Evolutionary conservation across 1,140 invertebrate species (phyloP), one percentile per base, ranked within the genome.

Genomic region (Drosophila bocqueti): DNA sequence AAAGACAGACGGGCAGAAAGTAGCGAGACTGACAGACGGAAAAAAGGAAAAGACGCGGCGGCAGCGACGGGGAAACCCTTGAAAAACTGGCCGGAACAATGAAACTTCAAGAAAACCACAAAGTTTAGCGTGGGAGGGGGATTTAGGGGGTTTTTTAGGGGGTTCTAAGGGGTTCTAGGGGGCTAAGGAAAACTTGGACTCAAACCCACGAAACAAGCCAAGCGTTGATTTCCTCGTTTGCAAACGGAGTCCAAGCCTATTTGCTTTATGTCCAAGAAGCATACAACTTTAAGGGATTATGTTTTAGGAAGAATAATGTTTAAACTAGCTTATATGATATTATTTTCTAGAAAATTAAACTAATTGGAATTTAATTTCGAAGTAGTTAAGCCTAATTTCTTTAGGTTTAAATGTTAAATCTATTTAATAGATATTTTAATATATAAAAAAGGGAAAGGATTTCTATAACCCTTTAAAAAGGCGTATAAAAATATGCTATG

Each of bases 81-180:
- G 64, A 71, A 68, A 43, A 68, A 71, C 67, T 68, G 40, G 29
- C 49, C 64, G 49, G 40, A 71, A 71, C 67, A 71, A 71, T 71
- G 67, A 57, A 68, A 71, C 67, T 71, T 71, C 49, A 71, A 57
- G 64, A 71, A 71, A 71, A 71, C 67, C 67, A 68, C 64, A 71
- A 71, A 71, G 67, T 71, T 71, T 40, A 47, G 49, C 6, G 49
- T 11, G 52, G 34, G 52, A 10, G 11, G 52, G 13, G 34, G 9
- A 1, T 18, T 15, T 3, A 15, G 36, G 16, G n/a, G 7, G 16
- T 7, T 11, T 11, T 11, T 11, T 24, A 8, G 15, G 47, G 15
- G 24, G 34, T 34, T 34, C 9, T 11, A 34, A 10, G 34, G 34
- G 34, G 34, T 36, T 36, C 34, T 36, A 29, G 7, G 47, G 16